Evolutionary conservation across 2,888 invertebrate species (phyloP).

Genomic region (Troides aeacus): DNA sequence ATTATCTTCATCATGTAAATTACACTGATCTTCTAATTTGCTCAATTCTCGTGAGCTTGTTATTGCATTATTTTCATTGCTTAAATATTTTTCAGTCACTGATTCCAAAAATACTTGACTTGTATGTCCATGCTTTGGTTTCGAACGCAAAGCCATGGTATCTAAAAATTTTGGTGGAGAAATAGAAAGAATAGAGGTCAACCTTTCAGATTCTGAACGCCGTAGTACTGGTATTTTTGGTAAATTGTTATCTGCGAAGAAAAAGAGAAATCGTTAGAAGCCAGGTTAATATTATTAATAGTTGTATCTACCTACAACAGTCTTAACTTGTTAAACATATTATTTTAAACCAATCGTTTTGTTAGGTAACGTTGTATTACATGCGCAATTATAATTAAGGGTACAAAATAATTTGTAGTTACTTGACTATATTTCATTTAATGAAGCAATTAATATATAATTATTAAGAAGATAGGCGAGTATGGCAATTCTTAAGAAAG

Average conservation of each 20-base stretch:
- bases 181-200: slow-evolving; percentile 61
- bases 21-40: slow-evolving; percentile 30
- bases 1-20: slow-evolving; percentile 47
- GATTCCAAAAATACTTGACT: slow-evolving; percentile 82
- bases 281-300: not conserved
- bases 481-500: not conserved
- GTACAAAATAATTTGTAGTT: too few relatives aligned
- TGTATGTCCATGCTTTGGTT: slow-evolving; percentile 80
- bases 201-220: slow-evolving; percentile 73
- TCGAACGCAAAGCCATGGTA: slow-evolving; percentile 89
- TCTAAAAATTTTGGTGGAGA: slow-evolving; percentile 85
- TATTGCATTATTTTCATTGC: slow-evolving; percentile 36
- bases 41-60: slow-evolving; percentile 28
- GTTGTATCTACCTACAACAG: not conserved
- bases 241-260: slow-evolving; percentile 67
- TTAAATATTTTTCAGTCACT: slow-evolving; percentile 52
- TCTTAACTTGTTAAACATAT: not conserved
- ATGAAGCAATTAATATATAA: not conserved
- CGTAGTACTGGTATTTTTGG: slow-evolving; percentile 67
- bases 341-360: too few relatives aligned
- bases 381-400: not conserved
- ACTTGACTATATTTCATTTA: not conserved
- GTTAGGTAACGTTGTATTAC: too few relatives aligned
- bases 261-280: slow-evolving; percentile 13
- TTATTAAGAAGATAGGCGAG: too few relatives aligned